phyloP scores from a whole-genome alignment of 2,797 vertebrate species.

The Melanogrammus aeglefinus region DNA sequence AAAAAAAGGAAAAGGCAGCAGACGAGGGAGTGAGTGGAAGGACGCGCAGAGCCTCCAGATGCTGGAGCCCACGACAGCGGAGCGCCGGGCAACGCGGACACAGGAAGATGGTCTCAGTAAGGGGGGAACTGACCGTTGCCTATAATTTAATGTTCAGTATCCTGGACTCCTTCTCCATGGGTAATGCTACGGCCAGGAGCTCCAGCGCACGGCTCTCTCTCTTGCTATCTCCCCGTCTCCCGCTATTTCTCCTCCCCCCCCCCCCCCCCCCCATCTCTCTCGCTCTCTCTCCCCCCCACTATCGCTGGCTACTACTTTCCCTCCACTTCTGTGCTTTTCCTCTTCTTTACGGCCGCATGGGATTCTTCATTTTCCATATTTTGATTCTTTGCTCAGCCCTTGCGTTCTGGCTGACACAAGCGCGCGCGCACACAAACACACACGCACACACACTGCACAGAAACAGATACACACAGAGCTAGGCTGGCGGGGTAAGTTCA shows the following conservation, averaged over 20 bases:
- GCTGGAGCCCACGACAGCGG: conserved; percentile 72
- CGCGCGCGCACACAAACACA: conserved; percentile 29
- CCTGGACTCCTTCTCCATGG: conserved; percentile 86
- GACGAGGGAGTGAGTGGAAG: conserved; percentile 64
- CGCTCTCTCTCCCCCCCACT: conserved; percentile 54
- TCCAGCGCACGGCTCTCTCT: conserved; percentile 75
- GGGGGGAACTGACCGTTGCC: conserved; percentile 86
- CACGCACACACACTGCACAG: conserved; percentile 18
- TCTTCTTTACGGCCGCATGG: conserved; percentile 30
- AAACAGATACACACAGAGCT: conserved; percentile 6
- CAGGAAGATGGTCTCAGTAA: conserved; percentile 83
- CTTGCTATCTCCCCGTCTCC: conserved; percentile 52
- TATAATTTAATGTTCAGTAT: conserved; percentile 92
- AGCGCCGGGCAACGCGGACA: conserved; percentile 68
- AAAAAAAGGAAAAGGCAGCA: conserved; percentile 66
- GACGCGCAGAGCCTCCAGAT: conserved; percentile 73
- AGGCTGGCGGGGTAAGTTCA: background rate
- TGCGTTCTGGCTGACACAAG: conserved; percentile 19
- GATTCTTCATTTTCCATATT: conserved; percentile 40
- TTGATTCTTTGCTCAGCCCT: conserved; percentile 4
- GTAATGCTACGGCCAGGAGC: conserved; percentile 76
- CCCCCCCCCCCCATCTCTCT: conserved; percentile 12
- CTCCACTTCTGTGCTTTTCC: conserved; percentile 15
- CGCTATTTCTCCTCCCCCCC: conserved; percentile 22
- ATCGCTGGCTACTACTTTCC: conserved; percentile 20